Percentiles rank a stretch among this genome's conserved stretches.
These are phyloP conservation scores for Scartelaos histophorus DNA, from an alignment of 2,113 vertebrate species.

Conservation along the genomic window DNA sequence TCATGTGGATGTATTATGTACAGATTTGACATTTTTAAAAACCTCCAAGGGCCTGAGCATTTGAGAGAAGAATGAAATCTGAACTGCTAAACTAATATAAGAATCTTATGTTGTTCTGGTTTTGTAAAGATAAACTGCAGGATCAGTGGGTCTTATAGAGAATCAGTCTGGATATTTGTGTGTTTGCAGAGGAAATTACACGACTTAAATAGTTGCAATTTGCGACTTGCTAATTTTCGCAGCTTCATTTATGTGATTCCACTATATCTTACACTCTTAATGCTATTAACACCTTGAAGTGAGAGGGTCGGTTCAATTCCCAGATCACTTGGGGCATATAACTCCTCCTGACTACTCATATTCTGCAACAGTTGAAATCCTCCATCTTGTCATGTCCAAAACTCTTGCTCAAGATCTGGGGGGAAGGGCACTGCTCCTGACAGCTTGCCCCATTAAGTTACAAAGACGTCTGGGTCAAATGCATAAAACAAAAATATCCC, in stretches of 20 bases:
- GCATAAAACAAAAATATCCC: background rate
- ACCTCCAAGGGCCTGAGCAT: background rate
- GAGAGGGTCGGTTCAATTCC: background rate
- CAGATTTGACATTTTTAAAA: background rate
- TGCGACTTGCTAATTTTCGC: no score
- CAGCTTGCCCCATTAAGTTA: background rate
- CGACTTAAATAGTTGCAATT: no score
- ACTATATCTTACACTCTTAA: no score
- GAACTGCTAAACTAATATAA: background rate
- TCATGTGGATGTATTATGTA: background rate
- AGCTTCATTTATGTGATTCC: no score
- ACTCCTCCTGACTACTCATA: background rate
- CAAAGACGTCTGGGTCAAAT: background rate
- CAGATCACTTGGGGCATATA: background rate
- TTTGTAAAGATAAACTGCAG: background rate
- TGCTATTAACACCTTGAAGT: background rate
- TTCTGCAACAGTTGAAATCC: background rate
- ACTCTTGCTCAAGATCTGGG: background rate
- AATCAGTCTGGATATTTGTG: background rate
- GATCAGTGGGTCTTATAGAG: background rate
- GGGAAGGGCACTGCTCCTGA: background rate
- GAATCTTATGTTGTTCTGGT: background rate
- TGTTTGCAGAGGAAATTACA: background rate
- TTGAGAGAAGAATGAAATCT: background rate
- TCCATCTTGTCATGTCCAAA: background rate